Evolutionary conservation across 2,113 vertebrate species (phyloP), one percentile per base, ranked within the genome.

Genomic region (Brachyistius frenatus): DNA sequence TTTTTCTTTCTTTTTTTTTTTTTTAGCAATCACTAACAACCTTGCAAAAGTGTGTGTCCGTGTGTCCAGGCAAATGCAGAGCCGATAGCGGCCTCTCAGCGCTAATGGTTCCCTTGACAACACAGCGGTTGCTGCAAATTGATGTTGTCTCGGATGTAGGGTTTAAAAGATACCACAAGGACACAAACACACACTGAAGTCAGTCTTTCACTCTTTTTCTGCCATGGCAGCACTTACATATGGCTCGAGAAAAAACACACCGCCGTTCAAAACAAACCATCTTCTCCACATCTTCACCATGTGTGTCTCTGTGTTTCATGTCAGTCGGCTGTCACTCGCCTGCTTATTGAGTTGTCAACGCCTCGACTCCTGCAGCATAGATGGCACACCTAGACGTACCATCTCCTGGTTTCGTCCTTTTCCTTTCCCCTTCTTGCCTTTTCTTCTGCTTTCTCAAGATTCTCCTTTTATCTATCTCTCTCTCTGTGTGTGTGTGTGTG

Each of bases 91-190:
- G 57, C 58, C 78, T 75, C 72, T 78, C 78, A 60, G 58, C 66
- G 76, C 86, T 89, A 70, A 86, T 83, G 80, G 89, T 92, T 92
- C 85, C 85, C 88, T 88, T 90, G 89, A 88, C 89, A 90, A 90
- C 89, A 60, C 76, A 78, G 76, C 54, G 64, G 75, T 89, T 79
- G 83, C 88, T 70, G 62, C 81, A 73, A 67, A 85, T 78, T 9
- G 3, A 31, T 5, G 4, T 61, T n/a, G 35, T 54, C 70, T 69
- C 77, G 72, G 68, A 80, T 85, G 77, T 61, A 52, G 72, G 66
- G 46, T 80, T 76, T 47, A 78, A 68, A 49, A 9, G 46, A 61
- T 14, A 10, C 23, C 13, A 62, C 49, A 30, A 5, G 76, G 31
- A 35, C 15, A 37, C 64, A 10, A 47, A 66, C 58, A 60, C 37